Percentiles rank a stretch among this genome's conserved stretches.
Conservation (phyloP, 30 jellyfish, hydroid and myxozoan genomes). For the Pelagia noctiluca region DNA sequence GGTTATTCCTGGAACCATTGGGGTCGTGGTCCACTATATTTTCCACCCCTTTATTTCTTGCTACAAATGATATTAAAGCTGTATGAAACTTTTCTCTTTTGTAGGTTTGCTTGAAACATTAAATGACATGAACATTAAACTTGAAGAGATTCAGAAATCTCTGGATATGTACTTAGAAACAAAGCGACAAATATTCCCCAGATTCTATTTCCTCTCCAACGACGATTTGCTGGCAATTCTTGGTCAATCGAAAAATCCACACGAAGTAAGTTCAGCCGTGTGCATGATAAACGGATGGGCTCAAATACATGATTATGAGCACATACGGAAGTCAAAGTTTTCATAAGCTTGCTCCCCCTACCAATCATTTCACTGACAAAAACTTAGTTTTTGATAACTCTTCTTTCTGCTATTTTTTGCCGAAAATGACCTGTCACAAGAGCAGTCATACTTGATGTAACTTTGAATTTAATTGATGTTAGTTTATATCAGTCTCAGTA, state of each 20-base stretch:
- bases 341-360: no score
- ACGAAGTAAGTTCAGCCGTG: conserved; percentile 90
- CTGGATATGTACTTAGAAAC: conserved; percentile 98
- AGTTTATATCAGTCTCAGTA: no score
- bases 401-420: no score
- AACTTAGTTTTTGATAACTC: no score
- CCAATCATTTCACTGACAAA: no score
- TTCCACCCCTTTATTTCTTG: conserved; percentile 9
- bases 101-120: conserved; percentile 93
- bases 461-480: no score
- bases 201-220: conserved; percentile 96
- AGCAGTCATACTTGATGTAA: no score
- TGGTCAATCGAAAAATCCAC: conserved; percentile 98
- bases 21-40: no score
- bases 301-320: no score
- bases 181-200: conserved; percentile 96
- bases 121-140: conserved; percentile 91
- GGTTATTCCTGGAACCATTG: neutral
- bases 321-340: no score
- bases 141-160: conserved; percentile 97
- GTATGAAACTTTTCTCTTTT: neutral
- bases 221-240: conserved; percentile 95
- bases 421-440: no score
- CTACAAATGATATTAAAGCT: neutral
- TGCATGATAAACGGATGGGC: no score